Base-by-base conservation (phyloP, 2,113 vertebrate species). In the Colaptes auratus region DNA sequence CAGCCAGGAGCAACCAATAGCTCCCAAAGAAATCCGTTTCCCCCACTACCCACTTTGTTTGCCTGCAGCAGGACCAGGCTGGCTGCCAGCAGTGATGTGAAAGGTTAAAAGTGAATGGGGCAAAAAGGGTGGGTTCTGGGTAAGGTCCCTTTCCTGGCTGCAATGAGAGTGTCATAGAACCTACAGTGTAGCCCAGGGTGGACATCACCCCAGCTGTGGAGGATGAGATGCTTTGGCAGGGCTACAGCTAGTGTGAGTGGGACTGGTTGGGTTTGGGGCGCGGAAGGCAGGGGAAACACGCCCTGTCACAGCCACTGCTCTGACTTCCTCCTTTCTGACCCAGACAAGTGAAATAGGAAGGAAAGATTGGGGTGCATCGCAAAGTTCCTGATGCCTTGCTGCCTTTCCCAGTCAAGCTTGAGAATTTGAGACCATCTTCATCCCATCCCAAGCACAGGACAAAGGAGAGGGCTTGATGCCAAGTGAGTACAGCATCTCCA, bases 281-380 rank as follows among this genome's bases (percentile, higher is more conserved):
- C 12, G 50, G 23, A 23, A 23, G 50, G 6, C 24, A 39, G 39
- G 27, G 58, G 20, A 87, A 44, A 73, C 24, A 19, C 39, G 0
- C 80, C 90, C 91, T 87, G 69, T 48, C 33, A 28, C 80, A 33
- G 25, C 16, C 59, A 28, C 58, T 3, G 1, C 70, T 60, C 33
- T 2, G 28, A 96, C 96, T 97, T 97, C 97, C 96, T 95, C 80
- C 85, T 86, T 88, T 70, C 69, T 71, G 39, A 77, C 31, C 52
- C 7, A 36, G 50, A 15, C 10, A 5, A 44, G 64, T 20, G 89
- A 90, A 81, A 28, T 46, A 96, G 50, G 87, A 89, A 94, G 88
- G 70, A 92, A 92, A 76, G 83, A 33, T 3, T 69, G 58, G 66
- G 56, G 90, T 31, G 11, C 3, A 0, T 48, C 7, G 6, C 64